phyloP scores from a whole-genome alignment of 1,140 invertebrate genomes.

The Pseudomyrmex gracilis region DNA sequence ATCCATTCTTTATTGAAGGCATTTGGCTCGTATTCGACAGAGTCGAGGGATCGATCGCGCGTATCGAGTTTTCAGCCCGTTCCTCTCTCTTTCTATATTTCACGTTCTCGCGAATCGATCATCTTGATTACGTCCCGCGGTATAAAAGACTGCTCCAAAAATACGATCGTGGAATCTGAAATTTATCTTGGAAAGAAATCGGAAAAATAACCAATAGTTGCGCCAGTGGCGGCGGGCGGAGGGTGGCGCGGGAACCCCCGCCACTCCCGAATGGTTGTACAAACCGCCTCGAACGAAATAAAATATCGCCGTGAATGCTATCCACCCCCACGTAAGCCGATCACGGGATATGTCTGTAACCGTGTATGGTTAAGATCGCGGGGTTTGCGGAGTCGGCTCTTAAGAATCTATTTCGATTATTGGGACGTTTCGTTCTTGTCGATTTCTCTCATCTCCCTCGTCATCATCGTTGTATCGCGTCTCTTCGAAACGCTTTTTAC shows the following conservation, averaged over 20 bases:
- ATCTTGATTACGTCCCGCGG: slow-evolving; percentile 59
- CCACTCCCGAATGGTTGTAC: slow-evolving; percentile 25
- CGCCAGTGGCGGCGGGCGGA: not conserved
- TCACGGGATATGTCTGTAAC: slow-evolving; percentile 68
- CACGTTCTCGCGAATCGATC: slow-evolving; percentile 49
- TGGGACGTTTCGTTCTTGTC: slow-evolving; percentile 73
- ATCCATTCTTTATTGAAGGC: slow-evolving; percentile 57
- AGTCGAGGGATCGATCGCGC: slow-evolving; percentile 30
- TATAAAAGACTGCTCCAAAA: slow-evolving; percentile 57
- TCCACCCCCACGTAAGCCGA: slow-evolving; percentile 73
- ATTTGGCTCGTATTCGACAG: slow-evolving; percentile 51
- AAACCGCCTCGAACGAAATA: slow-evolving; percentile 52
- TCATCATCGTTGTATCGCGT: slow-evolving; percentile 8
- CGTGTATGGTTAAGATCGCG: slow-evolving; percentile 54
- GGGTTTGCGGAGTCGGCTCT: slow-evolving; percentile 41
- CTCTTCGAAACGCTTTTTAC: not conserved
- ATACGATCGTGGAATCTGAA: slow-evolving; percentile 64
- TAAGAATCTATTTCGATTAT: slow-evolving; percentile 72
- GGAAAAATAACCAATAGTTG: slow-evolving; percentile 55
- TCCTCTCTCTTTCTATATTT: slow-evolving; percentile 21
- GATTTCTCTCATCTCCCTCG: slow-evolving; percentile 54
- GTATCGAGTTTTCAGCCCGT: slow-evolving; percentile 44
- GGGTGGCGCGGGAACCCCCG: not conserved
- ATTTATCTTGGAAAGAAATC: slow-evolving; percentile 62
- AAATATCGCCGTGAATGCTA: slow-evolving; percentile 68